Evolutionary conservation across 2,797 vertebrate species (phyloP), one percentile per base, ranked within the genome.

Genomic region (Gila robusta): DNA sequence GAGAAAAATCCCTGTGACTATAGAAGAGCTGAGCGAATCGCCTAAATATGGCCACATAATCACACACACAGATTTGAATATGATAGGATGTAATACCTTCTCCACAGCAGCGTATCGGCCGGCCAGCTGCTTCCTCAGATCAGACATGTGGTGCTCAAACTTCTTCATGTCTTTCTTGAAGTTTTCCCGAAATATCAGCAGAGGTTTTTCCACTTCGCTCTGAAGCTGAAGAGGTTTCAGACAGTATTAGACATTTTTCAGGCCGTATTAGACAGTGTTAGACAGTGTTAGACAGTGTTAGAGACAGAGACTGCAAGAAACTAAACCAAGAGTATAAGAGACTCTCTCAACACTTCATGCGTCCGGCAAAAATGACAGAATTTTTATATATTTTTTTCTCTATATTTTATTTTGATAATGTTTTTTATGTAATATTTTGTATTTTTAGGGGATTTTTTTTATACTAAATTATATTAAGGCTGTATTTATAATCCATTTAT

Each of bases 131-230:
- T 99, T 99, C 84, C 98, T 93, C 0, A 99, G 90, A 91, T 99
- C 97, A 0, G 96, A 94, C 1, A 99, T 98, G 91, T 99, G 98
- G 89, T 99, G 97, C 93, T 99, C 98, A 5, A 97, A 97, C 91
- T 98, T 97, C 83, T 98, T 99, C 97, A 99, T 97, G 94, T 99
- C 98, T 89, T 99, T 99, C 94, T 99, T 99, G 81, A 99, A 99
- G 94, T 98, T 99, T 93, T 99, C 98, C 6, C 98, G 94, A 93
- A 98, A 99, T 82, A 93, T 96, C 76, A 99, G 95, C 6, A 99
- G 91, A 12, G 98, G 98, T 73, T 98, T 99, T 91, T 99, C 98
- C 44, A 99, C 98, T 88, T 99, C 97, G 0, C 97, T 98, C 88
- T 99, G 98, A 39, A 99, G 97, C 98, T 99, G 93, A 32, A 85